Percentiles rank a stretch among this genome's conserved stretches.
Evolutionary conservation across 2,113 vertebrate species (phyloP).

Genomic region (Mus spicilegus): DNA sequence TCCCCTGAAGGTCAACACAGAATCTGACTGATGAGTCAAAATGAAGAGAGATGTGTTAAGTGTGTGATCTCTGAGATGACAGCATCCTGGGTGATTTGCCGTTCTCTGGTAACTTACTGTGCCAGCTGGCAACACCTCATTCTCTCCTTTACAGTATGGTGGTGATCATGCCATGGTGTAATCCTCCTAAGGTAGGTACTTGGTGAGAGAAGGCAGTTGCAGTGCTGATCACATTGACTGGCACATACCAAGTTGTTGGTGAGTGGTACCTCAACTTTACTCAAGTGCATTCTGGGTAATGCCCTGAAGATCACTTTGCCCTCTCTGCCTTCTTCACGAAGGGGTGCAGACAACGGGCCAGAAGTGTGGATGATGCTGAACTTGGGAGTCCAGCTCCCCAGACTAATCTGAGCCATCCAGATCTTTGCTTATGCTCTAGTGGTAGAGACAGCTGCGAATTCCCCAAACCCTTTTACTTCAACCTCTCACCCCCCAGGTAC

Average conservation of each 20-base stretch:
- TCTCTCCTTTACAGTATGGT: neutral
- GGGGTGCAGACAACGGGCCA: neutral
- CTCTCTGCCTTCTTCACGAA: neutral
- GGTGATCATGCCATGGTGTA: neutral
- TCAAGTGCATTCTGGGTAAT: neutral
- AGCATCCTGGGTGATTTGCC: neutral
- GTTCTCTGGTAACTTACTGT: neutral
- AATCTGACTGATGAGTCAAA: neutral
- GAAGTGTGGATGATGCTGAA: neutral
- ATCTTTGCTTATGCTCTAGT: neutral
- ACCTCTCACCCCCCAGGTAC: no score
- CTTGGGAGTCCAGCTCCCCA: neutral
- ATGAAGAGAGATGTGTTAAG: no score
- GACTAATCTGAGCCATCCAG: neutral
- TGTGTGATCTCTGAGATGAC: neutral
- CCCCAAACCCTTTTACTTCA: neutral
- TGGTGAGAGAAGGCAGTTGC: neutral
- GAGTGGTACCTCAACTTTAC: neutral
- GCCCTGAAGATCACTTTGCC: neutral
- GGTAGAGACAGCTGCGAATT: neutral
- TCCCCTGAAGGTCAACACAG: neutral
- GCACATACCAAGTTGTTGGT: neutral
- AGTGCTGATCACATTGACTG: neutral
- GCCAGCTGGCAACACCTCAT: neutral
- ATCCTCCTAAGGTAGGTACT: neutral